A percentile compares a stretch with the other conserved stretches of the same genome.
Conservation (phyloP, 2,888 invertebrate genomes). For the Caenorhabditis sp. region DNA sequence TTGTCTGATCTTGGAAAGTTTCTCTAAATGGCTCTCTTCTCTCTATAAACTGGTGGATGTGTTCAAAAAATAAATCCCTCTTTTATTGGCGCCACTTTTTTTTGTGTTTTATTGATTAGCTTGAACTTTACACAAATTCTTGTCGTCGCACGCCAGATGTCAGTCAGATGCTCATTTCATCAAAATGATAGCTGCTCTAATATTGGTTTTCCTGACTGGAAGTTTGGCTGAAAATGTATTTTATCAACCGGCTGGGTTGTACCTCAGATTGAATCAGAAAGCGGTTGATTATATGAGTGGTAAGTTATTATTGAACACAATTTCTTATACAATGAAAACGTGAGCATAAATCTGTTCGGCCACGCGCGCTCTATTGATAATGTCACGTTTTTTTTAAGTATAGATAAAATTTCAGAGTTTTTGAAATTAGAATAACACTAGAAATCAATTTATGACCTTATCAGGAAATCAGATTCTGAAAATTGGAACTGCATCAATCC, state of each 20-base stretch:
- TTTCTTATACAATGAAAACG: too few species aligned
- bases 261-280: constrained; percentile 48
- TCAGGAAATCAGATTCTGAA: too few species aligned
- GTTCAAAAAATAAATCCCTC: neutral
- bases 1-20: neutral
- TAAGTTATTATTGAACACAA: constrained; percentile 10
- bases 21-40: neutral
- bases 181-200: neutral
- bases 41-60: neutral
- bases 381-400: neutral
- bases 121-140: neutral
- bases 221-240: neutral
- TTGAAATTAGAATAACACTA: too few species aligned
- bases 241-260: constrained; percentile 46
- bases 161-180: neutral
- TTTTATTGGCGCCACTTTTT: neutral
- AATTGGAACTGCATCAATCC: too few species aligned
- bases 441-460: too few species aligned
- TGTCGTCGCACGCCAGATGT: neutral
- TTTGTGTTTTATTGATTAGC: neutral
- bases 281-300: constrained; percentile 52
- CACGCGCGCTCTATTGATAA: too few species aligned
- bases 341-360: too few species aligned
- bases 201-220: neutral
- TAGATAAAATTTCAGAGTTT: neutral